Base-by-base conservation (phyloP, 2,888 invertebrate genomes). In the Lamellibrachia satsuma region DNA sequence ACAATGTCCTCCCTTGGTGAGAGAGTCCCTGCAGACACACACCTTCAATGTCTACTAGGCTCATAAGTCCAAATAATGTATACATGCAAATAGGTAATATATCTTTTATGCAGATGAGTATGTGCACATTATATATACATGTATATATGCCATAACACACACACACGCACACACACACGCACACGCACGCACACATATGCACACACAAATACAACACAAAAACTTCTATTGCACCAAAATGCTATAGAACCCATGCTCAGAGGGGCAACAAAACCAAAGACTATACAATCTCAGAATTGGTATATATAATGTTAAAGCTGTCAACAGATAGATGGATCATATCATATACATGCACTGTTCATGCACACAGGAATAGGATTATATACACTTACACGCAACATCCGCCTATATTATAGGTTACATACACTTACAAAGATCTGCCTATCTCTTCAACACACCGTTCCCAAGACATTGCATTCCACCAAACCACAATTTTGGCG, bases 1-100 rank as follows among this genome's bases (percentile, higher is more conserved):
- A 93, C 91, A 27, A 94, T 51, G 91, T 94, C 93, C 75, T 60
- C 90, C 52, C 93, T 51, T 9, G 27, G 27, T 11, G 92, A 52
- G 27, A 92, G 15, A 7, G 22, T 39, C 39, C 92, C 94, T 94
- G 91, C 15, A 75, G 39, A 39, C 39, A 75, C 75, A 75, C 75
- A 75, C 15, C 75, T 22, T 6, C 75, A 75, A 75, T 11, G 22
- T 57, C 15, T 2, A 57, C 57, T 11, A 22, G n/a, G 22, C 15
- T n/a, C 15, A 15, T n/a, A 75, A 75, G 39, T 39, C 75, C n/a
- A 22, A 22, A 75, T n/a, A 75, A 75, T 22, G 22, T 75, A 2
- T 22, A 75, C 75, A 75, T 75, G 60, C 22, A 1, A 60, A 60
- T 60, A 60, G 11, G 11, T 11, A 60, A 11, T 57, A 15, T 57